These are phyloP conservation scores for Staurois parvus DNA, from an alignment of 2,797 vertebrate species.

Conservation along the genomic window DNA sequence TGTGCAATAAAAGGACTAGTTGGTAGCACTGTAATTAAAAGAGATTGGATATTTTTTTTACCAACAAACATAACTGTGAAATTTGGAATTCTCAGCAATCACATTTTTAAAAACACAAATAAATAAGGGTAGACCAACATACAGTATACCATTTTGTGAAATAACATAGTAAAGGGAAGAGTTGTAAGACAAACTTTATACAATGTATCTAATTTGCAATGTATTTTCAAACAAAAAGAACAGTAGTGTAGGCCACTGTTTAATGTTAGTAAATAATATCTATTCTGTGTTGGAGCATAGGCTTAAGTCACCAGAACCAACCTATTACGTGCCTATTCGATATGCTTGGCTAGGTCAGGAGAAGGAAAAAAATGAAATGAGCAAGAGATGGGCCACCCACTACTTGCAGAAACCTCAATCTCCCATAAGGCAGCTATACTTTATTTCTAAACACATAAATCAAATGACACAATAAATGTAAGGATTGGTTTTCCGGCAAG, in stretches of 20 bases:
- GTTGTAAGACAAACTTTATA: neutral
- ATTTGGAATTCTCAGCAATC: no score
- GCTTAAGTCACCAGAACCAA: conserved; percentile 1
- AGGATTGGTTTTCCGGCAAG: conserved; percentile 14
- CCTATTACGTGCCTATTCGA: conserved; percentile 18
- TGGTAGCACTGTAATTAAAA: no score
- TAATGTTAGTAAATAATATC: neutral
- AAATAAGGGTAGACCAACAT: neutral
- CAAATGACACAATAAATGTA: conserved; percentile 31
- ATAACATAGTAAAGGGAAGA: neutral
- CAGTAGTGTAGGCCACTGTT: neutral
- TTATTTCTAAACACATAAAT: conserved; percentile 30
- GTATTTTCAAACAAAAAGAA: neutral
- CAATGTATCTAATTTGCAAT: neutral
- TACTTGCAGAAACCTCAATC: conserved; percentile 3
- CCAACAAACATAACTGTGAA: no score
- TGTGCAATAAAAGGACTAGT: no score
- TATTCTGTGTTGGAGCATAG: neutral
- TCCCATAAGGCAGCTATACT: conserved; percentile 4
- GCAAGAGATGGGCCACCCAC: conserved; percentile 22
- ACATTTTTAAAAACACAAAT: neutral
- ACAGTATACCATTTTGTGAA: neutral
- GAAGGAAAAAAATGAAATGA: neutral
- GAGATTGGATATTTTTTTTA: no score
- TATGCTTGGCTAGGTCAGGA: conserved; percentile 11